Percentiles rank a stretch among this genome's conserved stretches.
Evolutionary conservation across 2,113 vertebrate genomes (phyloP).

Genomic region (Sigmodon hispidus): DNA sequence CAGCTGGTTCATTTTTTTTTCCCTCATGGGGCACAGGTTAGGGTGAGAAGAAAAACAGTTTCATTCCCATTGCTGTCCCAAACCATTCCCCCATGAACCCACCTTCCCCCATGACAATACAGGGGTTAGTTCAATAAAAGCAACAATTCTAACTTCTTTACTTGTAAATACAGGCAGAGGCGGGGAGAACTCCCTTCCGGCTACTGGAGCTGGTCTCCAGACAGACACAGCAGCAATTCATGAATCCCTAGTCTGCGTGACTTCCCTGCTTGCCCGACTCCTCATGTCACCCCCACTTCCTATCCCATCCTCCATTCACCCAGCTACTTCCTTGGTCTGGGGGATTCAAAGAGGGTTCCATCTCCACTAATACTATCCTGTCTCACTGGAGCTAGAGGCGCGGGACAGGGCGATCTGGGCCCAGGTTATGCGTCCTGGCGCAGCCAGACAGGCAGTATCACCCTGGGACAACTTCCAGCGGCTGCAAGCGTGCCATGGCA

Average conservation of each 20-base stretch:
- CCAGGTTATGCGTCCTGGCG: slow-evolving; percentile 19
- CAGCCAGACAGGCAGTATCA: slow-evolving; percentile 64
- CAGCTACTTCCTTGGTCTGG: neutral
- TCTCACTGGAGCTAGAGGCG: neutral
- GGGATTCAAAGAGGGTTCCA: slow-evolving; percentile 21
- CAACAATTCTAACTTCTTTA: slow-evolving; percentile 74
- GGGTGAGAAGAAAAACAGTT: slow-evolving; percentile 17
- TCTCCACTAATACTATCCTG: neutral
- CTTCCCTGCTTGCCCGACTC: slow-evolving; percentile 46
- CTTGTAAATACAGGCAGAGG: slow-evolving; percentile 66
- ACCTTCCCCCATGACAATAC: neutral
- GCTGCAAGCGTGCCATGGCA: slow-evolving; percentile 61
- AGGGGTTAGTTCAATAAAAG: slow-evolving; percentile 7
- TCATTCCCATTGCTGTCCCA: neutral
- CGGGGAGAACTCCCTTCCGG: slow-evolving; percentile 64
- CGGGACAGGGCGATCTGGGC: slow-evolving; percentile 39
- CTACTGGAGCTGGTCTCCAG: slow-evolving; percentile 60
- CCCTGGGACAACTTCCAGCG: slow-evolving; percentile 73
- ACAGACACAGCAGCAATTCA: slow-evolving; percentile 73
- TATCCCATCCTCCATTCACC: neutral
- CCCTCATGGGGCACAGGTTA: slow-evolving; percentile 25
- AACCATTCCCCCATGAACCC: neutral
- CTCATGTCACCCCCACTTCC: neutral
- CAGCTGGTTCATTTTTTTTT: slow-evolving; percentile 30
- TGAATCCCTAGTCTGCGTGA: slow-evolving; percentile 73